Base-by-base conservation (phyloP, 2,797 vertebrate genomes). In the Characodon lateralis region DNA sequence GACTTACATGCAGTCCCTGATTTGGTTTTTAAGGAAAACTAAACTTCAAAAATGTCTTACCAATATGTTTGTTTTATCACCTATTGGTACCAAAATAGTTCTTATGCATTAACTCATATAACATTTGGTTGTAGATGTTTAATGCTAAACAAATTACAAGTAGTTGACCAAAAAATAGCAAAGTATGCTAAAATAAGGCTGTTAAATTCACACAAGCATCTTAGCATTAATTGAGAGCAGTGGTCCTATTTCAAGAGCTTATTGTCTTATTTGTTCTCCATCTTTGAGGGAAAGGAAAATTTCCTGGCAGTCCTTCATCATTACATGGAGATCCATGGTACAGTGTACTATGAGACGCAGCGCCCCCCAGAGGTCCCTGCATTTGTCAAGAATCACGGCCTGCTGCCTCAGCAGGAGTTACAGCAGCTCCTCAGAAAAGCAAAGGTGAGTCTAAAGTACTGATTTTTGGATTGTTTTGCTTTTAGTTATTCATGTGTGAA, bases 291-390 rank as follows among this genome's bases (percentile, higher is more conserved):
- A 69, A 98, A 98, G 79, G 98, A 98, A 73, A 98, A 96, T 83
- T 96, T 98, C 84, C 92, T 99, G 78, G 81, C 94, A 79, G 96
- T 98, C 80, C 93, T 99, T 73, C 96, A 97, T 88, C 97, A 95
- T 79, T 96, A 99, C 95, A 98, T 99, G 98, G 98, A 99, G 89
- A 95, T 99, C 91, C 98, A 99, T 0, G 98, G 98, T 76, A 99
- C 98, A 0, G 98, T 99, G 85, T 99, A 98, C 87, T 99, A 96
- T 0, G 98, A 99, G 93, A 96, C 96, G 0, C 97, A 98, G 92
- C 93, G 98, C 48, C 98, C 98, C 0, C 98, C 97, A 0, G 98
- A 98, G 92, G 97, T 99, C 7, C 98, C 98, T 0, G 96, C 97
- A 0, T 99, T 98, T 0, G 97, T 99, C 43, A 98, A 97, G 94